Percentiles rank a stretch among this genome's conserved stretches.
Conservation (phyloP, 2,797 vertebrate genomes). For the Cryptoblepharus egeriae region DNA sequence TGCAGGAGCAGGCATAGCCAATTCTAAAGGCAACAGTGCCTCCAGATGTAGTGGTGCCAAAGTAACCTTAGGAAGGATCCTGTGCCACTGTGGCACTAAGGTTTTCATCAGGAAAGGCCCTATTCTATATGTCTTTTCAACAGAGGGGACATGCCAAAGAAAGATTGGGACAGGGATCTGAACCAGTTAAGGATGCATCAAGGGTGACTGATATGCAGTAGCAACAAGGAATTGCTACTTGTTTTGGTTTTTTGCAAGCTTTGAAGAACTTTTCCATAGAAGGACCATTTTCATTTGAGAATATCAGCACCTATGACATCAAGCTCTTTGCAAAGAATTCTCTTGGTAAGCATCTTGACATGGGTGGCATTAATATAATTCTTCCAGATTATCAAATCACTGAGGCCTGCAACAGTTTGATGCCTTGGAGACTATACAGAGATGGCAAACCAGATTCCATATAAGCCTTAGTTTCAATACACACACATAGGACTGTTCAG, state of each 20-base stretch:
- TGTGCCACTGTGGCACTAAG: too few species aligned
- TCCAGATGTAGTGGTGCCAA: too few species aligned
- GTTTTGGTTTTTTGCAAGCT: neutral
- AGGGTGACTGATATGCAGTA: neutral
- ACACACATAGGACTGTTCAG: conserved; percentile 10
- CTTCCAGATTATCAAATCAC: conserved; percentile 20
- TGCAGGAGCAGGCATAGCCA: too few species aligned
- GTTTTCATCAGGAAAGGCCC: too few species aligned
- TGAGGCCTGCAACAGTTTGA: neutral
- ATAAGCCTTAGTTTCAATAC: conserved; percentile 24
- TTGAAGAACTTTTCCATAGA: neutral
- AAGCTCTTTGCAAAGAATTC: neutral
- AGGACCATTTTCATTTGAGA: neutral
- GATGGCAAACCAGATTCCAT: conserved; percentile 13
- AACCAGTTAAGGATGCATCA: too few species aligned
- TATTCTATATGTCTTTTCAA: too few species aligned
- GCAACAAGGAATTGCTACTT: neutral
- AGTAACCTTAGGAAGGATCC: too few species aligned
- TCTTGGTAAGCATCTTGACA: conserved; percentile 3
- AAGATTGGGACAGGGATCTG: too few species aligned
- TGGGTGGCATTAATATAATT: conserved; percentile 14
- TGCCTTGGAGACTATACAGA: conserved; percentile 11
- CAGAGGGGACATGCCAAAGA: too few species aligned
- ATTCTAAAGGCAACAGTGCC: too few species aligned
- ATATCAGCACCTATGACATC: neutral